Percentiles rank a stretch among this genome's conserved stretches.
Evolutionary conservation across 2,113 vertebrate species (phyloP).

Genomic region (Syngnathoides biaculeatus): DNA sequence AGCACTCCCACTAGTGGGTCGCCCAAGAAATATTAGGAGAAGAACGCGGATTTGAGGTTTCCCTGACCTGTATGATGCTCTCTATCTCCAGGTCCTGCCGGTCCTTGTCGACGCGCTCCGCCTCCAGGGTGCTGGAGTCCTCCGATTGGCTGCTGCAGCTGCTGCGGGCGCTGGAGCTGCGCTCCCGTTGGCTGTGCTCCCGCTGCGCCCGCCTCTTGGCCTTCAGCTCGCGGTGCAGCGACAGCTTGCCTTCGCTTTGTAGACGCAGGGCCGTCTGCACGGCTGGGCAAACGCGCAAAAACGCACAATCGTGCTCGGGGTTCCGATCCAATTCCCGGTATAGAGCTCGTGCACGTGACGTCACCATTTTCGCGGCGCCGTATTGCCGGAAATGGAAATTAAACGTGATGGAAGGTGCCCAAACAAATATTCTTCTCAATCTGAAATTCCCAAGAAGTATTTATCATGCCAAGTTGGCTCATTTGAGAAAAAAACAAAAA

Average conservation of each 20-base stretch:
- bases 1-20: too few species aligned
- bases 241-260: conserved; percentile 60
- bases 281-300: conserved; percentile 39
- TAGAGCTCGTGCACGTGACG: too few species aligned
- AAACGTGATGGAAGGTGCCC: too few species aligned
- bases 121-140: conserved; percentile 46
- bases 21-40: too few species aligned
- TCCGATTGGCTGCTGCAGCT: conserved; percentile 65
- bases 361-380: too few species aligned
- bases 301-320: not conserved
- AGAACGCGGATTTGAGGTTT: too few species aligned
- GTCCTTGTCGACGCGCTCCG: conserved; percentile 59
- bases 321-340: not conserved
- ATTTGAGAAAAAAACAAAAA: too few species aligned
- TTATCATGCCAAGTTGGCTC: too few species aligned
- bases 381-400: too few species aligned
- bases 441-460: too few species aligned
- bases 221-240: conserved; percentile 70
- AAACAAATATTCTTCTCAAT: too few species aligned
- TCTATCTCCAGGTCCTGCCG: conserved; percentile 70
- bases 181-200: conserved; percentile 53
- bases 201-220: conserved; percentile 66
- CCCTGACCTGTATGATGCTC: conserved; percentile 70
- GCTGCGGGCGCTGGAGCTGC: conserved; percentile 53
- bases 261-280: conserved; percentile 70